These are phyloP conservation scores for Amphiduros pacificus DNA, from an alignment of 2,888 invertebrate genomes.

Conservation along the genomic window DNA sequence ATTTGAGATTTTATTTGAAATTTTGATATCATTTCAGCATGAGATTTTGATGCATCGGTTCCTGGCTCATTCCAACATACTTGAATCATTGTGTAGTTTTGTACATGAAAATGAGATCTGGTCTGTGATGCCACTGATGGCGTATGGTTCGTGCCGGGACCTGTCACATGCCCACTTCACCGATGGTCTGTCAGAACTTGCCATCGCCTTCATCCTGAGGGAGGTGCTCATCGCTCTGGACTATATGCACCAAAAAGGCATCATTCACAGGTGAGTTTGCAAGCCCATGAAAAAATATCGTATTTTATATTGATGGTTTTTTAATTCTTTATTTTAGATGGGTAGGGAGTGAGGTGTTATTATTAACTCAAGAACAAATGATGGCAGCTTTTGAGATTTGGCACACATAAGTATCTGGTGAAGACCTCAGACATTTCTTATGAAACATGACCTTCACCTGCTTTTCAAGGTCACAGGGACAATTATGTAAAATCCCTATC, in stretches of 20 bases:
- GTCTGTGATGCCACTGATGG: constrained; percentile 81
- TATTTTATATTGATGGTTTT: too few relatives aligned
- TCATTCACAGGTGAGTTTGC: constrained; percentile 80
- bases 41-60: constrained; percentile 79
- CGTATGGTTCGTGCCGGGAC: constrained; percentile 79
- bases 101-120: constrained; percentile 77
- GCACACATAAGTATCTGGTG: too few relatives aligned
- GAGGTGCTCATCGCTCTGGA: constrained; percentile 79
- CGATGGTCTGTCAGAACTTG: constrained; percentile 78
- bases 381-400: too few relatives aligned
- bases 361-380: too few relatives aligned
- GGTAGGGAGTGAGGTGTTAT: too few relatives aligned
- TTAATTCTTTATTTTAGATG: too few relatives aligned
- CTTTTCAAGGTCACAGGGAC: too few relatives aligned
- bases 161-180: constrained; percentile 75
- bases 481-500: too few relatives aligned
- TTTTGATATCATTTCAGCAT: constrained; percentile 63
- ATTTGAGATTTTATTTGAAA: not conserved
- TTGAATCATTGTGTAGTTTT: constrained; percentile 76
- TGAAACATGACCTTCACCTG: too few relatives aligned
- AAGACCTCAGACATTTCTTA: too few relatives aligned
- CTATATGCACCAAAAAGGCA: constrained; percentile 82
- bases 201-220: constrained; percentile 76
- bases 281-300: too few relatives aligned
- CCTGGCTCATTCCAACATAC: constrained; percentile 77